Evolutionary conservation across 2,888 invertebrate genomes (phyloP).

Genomic region (Phanerotoma sp.): DNA sequence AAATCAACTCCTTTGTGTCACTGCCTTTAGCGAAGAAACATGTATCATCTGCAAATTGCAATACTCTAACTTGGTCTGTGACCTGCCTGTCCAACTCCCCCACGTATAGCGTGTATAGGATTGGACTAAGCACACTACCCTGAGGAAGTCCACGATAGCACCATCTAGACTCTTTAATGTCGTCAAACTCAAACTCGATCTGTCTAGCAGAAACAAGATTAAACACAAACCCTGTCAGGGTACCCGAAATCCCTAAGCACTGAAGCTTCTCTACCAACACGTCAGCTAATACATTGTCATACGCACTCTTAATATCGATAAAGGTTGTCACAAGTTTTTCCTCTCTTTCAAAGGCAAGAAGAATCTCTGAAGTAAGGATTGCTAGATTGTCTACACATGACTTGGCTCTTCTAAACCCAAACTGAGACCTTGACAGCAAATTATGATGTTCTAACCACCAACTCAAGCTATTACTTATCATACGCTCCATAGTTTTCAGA

Average conservation of each 20-base stretch:
- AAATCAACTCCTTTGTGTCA: background rate
- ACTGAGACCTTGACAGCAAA: slow-evolving; percentile 6
- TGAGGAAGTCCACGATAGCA: slow-evolving; percentile 13
- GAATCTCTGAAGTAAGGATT: background rate
- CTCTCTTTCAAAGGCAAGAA: background rate
- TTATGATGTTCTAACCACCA: slow-evolving; percentile 16
- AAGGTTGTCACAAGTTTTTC: slow-evolving; percentile 2
- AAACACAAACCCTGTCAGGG: slow-evolving; percentile 9
- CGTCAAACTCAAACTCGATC: slow-evolving; percentile 2
- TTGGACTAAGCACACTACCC: slow-evolving; percentile 15
- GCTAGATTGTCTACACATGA: slow-evolving; percentile 1
- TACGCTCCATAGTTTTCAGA: slow-evolving; percentile 2
- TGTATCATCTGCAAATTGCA: background rate
- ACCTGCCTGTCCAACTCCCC: background rate
- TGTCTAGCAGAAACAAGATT: slow-evolving; percentile 1
- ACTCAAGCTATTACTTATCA: background rate
- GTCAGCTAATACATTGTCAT: slow-evolving; percentile 17
- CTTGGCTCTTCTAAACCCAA: slow-evolving; percentile 2
- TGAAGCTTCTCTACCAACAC: slow-evolving; percentile 5
- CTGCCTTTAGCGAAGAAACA: background rate
- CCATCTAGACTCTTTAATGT: slow-evolving; percentile 9
- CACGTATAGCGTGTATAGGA: slow-evolving; percentile 14
- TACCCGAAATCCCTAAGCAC: slow-evolving; percentile 5
- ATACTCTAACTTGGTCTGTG: background rate
- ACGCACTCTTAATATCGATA: slow-evolving; percentile 16